phyloP scores from a whole-genome alignment of 2,113 vertebrate genomes.

The Myocastor coypus region DNA sequence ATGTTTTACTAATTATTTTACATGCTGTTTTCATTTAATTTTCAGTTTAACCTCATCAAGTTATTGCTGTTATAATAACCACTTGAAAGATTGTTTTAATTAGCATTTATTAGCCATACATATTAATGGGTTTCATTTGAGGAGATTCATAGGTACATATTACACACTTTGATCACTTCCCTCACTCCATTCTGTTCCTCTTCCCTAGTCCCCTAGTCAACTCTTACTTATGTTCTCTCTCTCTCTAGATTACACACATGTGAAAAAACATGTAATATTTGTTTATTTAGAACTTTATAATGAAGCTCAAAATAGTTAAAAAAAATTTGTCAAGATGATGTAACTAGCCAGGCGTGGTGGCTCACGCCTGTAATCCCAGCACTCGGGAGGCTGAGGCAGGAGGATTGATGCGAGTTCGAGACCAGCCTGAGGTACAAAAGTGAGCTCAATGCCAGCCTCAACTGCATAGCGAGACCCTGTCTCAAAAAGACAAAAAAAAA shows the following conservation, averaged over 20 bases:
- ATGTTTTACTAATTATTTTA: conserved; percentile 45
- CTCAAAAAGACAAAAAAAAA: too few species aligned
- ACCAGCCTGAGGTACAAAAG: too few species aligned
- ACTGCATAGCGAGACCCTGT: too few species aligned
- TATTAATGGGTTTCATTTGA: neutral
- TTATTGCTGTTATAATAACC: neutral
- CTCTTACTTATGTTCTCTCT: neutral
- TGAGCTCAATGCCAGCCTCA: too few species aligned
- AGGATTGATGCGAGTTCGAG: too few species aligned
- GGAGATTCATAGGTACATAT: neutral
- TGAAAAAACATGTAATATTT: neutral
- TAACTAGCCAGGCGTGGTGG: too few species aligned
- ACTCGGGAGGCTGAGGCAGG: too few species aligned
- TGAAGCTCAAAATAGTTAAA: conserved; percentile 25
- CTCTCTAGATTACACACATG: neutral
- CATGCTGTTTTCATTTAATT: conserved; percentile 46
- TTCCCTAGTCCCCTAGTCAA: neutral
- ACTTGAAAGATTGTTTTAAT: conserved; percentile 35
- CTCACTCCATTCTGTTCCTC: neutral
- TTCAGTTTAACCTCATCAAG: conserved; percentile 22
- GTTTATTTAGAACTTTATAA: neutral
- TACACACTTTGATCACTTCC: neutral
- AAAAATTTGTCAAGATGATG: conserved; percentile 7
- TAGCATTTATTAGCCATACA: neutral
- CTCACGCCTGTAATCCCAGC: too few species aligned